Evolutionary conservation across 2,888 invertebrate species (phyloP).

Genomic region (Xestia rhomboidea): DNA sequence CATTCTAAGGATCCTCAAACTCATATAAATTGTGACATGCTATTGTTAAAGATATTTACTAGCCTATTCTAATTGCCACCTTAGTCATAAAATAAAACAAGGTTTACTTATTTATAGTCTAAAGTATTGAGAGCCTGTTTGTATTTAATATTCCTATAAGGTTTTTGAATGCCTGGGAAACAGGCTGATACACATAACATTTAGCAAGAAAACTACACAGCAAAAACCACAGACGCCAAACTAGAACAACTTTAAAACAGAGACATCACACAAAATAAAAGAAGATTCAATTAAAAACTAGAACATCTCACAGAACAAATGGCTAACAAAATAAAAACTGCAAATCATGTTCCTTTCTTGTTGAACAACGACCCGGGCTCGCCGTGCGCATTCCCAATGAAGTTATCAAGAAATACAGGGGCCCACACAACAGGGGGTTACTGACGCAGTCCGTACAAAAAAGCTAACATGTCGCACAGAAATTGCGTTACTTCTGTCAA

Average conservation of each 20-base stretch:
- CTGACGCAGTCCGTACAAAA: constrained; percentile 76
- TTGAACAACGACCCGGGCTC: constrained; percentile 73
- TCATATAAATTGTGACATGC: background rate
- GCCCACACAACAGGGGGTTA: constrained; percentile 76
- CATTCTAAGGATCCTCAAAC: constrained; percentile 6
- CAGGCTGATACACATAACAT: background rate
- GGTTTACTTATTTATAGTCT: background rate
- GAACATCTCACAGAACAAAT: constrained; percentile 43
- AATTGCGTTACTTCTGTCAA: constrained; percentile 78
- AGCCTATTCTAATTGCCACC: background rate
- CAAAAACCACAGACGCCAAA: constrained; percentile 11
- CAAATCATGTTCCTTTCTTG: constrained; percentile 75
- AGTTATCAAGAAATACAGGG: constrained; percentile 88
- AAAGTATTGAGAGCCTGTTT: background rate
- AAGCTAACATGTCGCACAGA: constrained; percentile 78
- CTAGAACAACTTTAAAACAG: constrained; percentile 65
- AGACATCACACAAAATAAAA: constrained; percentile 49
- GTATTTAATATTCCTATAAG: background rate
- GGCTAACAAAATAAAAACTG: constrained; percentile 60
- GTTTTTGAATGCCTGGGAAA: background rate
- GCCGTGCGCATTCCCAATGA: constrained; percentile 81
- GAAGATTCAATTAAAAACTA: constrained; percentile 32
- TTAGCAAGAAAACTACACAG: background rate
- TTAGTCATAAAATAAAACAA: background rate
- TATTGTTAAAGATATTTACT: background rate